Evolutionary conservation across 2,888 invertebrate species (phyloP).

Genomic region (Sericinus montela): DNA sequence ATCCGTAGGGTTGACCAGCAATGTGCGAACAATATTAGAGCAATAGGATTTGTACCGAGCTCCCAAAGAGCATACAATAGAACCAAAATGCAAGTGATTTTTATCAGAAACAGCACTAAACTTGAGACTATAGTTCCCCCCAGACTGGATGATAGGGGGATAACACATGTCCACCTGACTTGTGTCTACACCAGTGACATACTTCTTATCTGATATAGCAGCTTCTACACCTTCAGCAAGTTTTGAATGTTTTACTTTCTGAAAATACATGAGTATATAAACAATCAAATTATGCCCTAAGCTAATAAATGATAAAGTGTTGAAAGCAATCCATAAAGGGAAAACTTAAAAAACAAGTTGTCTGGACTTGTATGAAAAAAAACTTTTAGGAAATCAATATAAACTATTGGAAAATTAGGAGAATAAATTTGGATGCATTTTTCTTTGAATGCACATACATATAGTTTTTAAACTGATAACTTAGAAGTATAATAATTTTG

Average conservation of each 20-base stretch:
- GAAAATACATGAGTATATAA: conserved; percentile 36
- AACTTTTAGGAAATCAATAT: too few relatives aligned
- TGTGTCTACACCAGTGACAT: conserved; percentile 93
- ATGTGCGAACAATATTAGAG: conserved; percentile 97
- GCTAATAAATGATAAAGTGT: too few relatives aligned
- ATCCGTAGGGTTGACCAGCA: conserved; percentile 95
- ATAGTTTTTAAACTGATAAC: too few relatives aligned
- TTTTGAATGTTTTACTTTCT: conserved; percentile 98
- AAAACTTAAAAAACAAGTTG: too few relatives aligned
- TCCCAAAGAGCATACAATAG: conserved; percentile 96
- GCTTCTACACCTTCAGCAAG: conserved; percentile 96
- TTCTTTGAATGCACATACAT: too few relatives aligned
- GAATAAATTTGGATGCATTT: too few relatives aligned
- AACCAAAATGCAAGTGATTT: conserved; percentile 95
- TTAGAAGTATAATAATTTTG: too few relatives aligned
- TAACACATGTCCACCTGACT: conserved; percentile 98
- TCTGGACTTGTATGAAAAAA: too few relatives aligned
- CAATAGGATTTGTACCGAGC: conserved; percentile 98
- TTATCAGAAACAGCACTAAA: conserved; percentile 98
- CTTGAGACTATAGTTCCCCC: conserved; percentile 98
- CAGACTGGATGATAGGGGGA: conserved; percentile 99
- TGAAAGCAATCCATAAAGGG: too few relatives aligned
- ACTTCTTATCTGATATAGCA: conserved; percentile 97
- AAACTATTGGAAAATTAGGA: too few relatives aligned
- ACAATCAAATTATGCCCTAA: too few relatives aligned